Conservation (phyloP, 2,888 invertebrate genomes). For the Phaonia tiefii region DNA sequence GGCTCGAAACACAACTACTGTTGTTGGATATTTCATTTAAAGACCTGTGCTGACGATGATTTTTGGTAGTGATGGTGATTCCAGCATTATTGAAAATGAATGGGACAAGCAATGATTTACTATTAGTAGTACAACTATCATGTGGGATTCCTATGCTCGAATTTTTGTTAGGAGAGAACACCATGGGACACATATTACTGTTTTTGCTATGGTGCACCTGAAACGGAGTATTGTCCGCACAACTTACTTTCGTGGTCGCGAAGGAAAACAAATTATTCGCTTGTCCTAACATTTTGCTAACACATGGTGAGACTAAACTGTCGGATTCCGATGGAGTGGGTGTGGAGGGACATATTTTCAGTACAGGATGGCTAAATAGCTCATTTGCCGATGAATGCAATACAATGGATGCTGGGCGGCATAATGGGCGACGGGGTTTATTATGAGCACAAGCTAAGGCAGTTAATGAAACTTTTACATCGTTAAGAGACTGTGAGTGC, state of each 20-base stretch:
- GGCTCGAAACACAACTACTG: conserved; percentile 72
- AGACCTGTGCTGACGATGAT: conserved; percentile 76
- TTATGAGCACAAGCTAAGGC: conserved; percentile 17
- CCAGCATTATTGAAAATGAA: conserved; percentile 70
- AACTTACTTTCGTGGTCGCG: neutral
- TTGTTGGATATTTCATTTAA: conserved; percentile 72
- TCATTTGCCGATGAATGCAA: conserved; percentile 49
- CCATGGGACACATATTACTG: conserved; percentile 20
- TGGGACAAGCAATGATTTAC: conserved; percentile 81
- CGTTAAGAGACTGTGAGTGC: conserved; percentile 60
- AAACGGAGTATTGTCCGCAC: too few species aligned
- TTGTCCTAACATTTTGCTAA: conserved; percentile 37
- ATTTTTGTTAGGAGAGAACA: conserved; percentile 52
- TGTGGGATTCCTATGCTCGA: conserved; percentile 52
- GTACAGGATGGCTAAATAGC: conserved; percentile 71
- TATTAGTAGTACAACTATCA: conserved; percentile 64
- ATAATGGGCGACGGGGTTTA: conserved; percentile 30
- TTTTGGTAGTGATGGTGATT: conserved; percentile 68
- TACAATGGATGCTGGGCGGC: conserved; percentile 58
- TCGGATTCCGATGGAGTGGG: conserved; percentile 78
- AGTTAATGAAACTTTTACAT: conserved; percentile 44
- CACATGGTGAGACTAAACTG: conserved; percentile 67
- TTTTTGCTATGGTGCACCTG: conserved; percentile 63
- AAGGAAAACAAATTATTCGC: conserved; percentile 33
- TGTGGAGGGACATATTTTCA: conserved; percentile 76